Evolutionary conservation across 2,797 vertebrate genomes (phyloP).

Genomic region (Bradypodion ventrale): DNA sequence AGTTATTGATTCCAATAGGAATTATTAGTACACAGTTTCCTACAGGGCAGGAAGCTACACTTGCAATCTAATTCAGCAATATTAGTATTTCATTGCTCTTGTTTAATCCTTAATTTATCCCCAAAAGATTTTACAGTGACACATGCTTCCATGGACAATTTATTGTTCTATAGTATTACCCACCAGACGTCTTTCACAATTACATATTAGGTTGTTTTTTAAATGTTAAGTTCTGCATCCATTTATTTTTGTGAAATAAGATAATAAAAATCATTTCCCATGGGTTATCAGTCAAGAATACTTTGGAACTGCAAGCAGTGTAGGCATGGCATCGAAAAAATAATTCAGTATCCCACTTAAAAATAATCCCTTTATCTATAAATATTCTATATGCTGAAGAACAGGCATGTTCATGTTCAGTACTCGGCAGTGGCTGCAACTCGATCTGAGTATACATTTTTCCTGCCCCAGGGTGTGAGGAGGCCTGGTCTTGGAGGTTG

Average conservation of each 20-base stretch:
- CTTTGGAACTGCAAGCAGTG: conserved; percentile 6
- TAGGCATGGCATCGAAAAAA: too few relatives aligned
- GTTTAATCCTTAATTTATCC: background rate
- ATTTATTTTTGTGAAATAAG: background rate
- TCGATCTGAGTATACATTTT: too few relatives aligned
- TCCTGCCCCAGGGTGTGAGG: too few relatives aligned
- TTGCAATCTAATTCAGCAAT: conserved; percentile 1
- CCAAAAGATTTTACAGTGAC: background rate
- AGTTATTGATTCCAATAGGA: conserved; percentile 4
- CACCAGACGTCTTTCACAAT: background rate
- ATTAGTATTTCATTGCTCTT: background rate
- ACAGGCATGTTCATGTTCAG: too few relatives aligned
- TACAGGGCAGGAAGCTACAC: conserved; percentile 19
- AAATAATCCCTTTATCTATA: conserved; percentile 10
- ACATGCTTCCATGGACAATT: background rate
- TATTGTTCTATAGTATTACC: background rate
- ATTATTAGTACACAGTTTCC: conserved; percentile 5
- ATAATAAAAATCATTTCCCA: background rate
- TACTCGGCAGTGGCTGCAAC: too few relatives aligned
- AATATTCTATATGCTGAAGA: too few relatives aligned
- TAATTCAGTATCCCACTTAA: conserved; percentile 15
- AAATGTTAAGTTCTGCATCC: background rate
- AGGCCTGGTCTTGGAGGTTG: too few relatives aligned
- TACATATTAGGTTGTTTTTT: background rate
- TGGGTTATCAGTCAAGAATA: background rate